These are phyloP conservation scores for Notiomystis cincta DNA, from an alignment of 2,113 vertebrate species.

Conservation along the genomic window DNA sequence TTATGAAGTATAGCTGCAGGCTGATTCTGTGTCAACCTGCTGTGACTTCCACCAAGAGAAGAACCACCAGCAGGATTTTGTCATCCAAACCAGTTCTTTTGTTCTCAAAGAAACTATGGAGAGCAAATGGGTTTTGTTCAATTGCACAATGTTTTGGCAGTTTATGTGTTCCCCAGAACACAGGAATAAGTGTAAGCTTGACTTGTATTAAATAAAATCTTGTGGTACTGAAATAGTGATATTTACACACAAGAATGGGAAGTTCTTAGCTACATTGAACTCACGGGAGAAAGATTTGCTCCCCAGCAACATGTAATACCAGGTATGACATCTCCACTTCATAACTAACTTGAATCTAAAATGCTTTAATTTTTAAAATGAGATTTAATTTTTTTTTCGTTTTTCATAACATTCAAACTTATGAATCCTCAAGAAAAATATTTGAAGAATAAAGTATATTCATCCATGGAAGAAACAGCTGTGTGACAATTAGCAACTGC, in stretches of 20 bases:
- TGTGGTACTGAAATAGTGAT: not conserved
- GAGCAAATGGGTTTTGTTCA: not conserved
- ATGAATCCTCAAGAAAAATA: not conserved
- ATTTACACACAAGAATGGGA: not conserved
- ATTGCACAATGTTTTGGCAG: not conserved
- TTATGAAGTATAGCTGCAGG: not conserved
- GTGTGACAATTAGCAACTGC: not conserved
- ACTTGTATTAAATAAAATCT: not conserved
- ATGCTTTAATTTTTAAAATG: not conserved
- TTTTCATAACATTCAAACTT: not conserved
- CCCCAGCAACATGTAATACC: not conserved
- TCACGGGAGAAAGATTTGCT: not conserved
- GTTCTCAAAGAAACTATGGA: not conserved
- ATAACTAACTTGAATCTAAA: not conserved
- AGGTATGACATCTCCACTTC: not conserved
- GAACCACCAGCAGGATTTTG: not conserved
- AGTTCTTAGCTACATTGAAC: not conserved
- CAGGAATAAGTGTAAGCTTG: not conserved
- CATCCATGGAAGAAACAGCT: not conserved
- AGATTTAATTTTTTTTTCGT: not conserved
- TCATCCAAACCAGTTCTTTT: not conserved
- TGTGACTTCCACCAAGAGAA: not conserved
- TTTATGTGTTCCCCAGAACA: not conserved
- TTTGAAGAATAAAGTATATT: not conserved
- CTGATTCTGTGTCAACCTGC: not conserved